phyloP scores from a whole-genome alignment of 2,113 vertebrate species.

The Tragelaphus scriptus region DNA sequence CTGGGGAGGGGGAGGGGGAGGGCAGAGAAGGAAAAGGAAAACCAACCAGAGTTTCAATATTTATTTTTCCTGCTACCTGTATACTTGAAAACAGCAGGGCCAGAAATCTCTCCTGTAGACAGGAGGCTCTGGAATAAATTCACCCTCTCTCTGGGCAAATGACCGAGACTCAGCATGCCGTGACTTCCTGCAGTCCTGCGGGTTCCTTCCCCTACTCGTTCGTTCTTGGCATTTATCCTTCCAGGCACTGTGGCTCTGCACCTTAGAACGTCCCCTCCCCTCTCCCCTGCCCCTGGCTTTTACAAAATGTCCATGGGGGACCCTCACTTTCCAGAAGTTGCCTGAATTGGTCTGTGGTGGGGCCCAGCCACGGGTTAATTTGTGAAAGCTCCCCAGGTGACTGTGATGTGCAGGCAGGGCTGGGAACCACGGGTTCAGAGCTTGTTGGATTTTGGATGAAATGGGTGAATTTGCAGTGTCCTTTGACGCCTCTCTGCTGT shows the following conservation, averaged over 20 bases:
- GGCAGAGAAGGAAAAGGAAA: neutral
- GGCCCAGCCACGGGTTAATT: neutral
- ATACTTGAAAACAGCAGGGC: neutral
- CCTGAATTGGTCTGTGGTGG: neutral
- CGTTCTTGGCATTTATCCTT: neutral
- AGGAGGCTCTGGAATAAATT: neutral
- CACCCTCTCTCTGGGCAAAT: neutral
- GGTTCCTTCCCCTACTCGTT: neutral
- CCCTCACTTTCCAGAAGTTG: neutral
- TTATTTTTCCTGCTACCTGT: neutral
- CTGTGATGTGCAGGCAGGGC: neutral
- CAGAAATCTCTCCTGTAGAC: neutral
- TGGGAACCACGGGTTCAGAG: neutral
- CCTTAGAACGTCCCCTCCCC: neutral
- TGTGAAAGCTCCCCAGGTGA: neutral
- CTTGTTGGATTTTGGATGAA: neutral
- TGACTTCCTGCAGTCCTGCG: neutral
- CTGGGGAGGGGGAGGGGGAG: accelerated
- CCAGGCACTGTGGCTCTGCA: neutral
- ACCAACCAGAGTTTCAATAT: neutral
- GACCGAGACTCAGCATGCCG: neutral
- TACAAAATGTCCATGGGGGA: neutral
- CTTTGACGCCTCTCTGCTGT: neutral
- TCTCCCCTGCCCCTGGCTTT: neutral
- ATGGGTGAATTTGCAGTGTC: neutral